These are phyloP conservation scores for Enteromius fasciolatus DNA, from an alignment of 2,797 vertebrate species.

Conservation along the genomic window DNA sequence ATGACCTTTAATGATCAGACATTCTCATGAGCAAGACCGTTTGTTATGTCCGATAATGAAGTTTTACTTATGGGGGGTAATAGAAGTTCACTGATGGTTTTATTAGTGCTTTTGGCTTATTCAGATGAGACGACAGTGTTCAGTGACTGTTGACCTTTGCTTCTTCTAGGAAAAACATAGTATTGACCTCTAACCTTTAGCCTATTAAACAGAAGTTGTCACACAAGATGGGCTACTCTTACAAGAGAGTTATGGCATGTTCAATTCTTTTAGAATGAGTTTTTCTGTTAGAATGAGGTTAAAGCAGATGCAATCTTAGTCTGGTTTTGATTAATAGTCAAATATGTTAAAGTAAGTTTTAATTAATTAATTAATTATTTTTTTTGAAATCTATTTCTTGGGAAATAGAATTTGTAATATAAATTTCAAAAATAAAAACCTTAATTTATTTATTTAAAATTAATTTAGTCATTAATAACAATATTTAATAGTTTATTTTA, in stretches of 20 bases:
- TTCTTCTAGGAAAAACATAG: slow-evolving; percentile 40
- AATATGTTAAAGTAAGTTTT: not conserved
- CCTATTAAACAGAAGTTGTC: slow-evolving; percentile 33
- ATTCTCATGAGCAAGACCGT: slow-evolving; percentile 63
- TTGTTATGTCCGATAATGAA: slow-evolving; percentile 63
- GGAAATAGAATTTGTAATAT: not conserved
- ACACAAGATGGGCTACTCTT: slow-evolving; percentile 13
- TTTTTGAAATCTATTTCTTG: not conserved
- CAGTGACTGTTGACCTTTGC: slow-evolving; percentile 30
- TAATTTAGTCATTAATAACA: not conserved
- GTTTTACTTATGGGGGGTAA: slow-evolving; percentile 50
- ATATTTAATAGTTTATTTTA: not conserved
- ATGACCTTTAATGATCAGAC: slow-evolving; percentile 69
- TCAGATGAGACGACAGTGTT: slow-evolving; percentile 38
- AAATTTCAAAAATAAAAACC: not conserved
- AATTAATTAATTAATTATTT: too few species aligned
- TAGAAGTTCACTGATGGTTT: slow-evolving; percentile 43
- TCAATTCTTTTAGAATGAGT: not conserved
- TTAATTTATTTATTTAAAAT: too few species aligned
- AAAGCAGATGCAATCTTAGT: not conserved
- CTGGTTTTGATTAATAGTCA: not conserved
- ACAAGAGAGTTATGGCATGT: slow-evolving; percentile 32
- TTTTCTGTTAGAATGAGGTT: not conserved
- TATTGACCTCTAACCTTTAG: slow-evolving; percentile 38
- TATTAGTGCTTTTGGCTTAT: slow-evolving; percentile 43